Conservation (phyloP, 2,888 invertebrate genomes). For the Mellilla xanthometata region DNA sequence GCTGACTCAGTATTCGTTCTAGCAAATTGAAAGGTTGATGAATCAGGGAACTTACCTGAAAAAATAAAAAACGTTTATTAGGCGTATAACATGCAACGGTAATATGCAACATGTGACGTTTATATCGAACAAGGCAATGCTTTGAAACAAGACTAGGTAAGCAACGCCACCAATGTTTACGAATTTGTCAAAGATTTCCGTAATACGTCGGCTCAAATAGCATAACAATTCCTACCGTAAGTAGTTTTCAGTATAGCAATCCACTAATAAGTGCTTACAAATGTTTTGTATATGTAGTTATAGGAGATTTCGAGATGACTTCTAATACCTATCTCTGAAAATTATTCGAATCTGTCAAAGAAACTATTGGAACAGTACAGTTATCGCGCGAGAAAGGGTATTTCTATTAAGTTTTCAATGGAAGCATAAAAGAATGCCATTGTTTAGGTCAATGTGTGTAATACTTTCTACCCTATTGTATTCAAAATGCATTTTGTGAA, state of each 20-base stretch:
- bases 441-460: conserved; percentile 51
- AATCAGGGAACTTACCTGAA: conserved; percentile 48
- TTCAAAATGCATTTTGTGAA: conserved; percentile 49
- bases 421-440: conserved; percentile 53
- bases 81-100: conserved; percentile 7
- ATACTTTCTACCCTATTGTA: conserved; percentile 66
- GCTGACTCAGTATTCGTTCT: conserved; percentile 29
- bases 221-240: conserved; percentile 44
- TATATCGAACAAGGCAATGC: conserved; percentile 31
- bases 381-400: conserved; percentile 33
- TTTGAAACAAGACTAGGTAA: conserved; percentile 42
- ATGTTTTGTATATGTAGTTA: no score
- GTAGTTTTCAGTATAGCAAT: background rate
- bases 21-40: conserved; percentile 5
- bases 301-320: no score
- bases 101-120: conserved; percentile 10
- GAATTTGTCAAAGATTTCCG: conserved; percentile 53
- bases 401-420: conserved; percentile 1
- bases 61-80: conserved; percentile 31
- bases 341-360: no score
- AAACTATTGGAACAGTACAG: background rate
- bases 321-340: no score
- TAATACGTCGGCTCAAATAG: conserved; percentile 59
- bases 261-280: no score
- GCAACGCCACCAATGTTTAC: conserved; percentile 58